Percentiles rank a stretch among this genome's conserved stretches.
phyloP scores from a whole-genome alignment of 2,113 vertebrate species.

The Psephotus haematonotus region DNA sequence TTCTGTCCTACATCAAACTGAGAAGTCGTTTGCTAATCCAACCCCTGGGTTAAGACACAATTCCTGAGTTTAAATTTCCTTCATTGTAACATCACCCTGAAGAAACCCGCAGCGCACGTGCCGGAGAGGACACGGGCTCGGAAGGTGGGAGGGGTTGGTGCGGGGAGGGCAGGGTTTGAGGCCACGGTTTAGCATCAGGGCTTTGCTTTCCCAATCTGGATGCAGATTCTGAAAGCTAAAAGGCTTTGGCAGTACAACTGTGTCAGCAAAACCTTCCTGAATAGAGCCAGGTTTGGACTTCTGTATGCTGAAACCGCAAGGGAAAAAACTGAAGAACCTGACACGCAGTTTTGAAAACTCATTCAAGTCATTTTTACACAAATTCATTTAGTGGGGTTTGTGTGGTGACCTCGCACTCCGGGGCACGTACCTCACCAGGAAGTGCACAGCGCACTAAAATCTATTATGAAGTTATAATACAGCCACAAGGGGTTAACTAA shows the following conservation, averaged over 20 bases:
- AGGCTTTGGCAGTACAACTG: not conserved
- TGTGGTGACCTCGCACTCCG: not conserved
- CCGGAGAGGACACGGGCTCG: not conserved
- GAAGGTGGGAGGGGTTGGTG: not conserved
- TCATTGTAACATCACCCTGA: not conserved
- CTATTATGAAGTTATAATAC: not conserved
- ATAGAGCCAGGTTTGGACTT: not conserved
- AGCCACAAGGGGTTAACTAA: not conserved
- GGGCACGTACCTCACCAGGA: not conserved
- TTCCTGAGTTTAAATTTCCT: not conserved
- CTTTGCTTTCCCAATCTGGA: not conserved
- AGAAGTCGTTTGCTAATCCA: not conserved
- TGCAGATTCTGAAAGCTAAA: not conserved
- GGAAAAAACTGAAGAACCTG: not conserved
- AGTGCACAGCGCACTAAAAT: not conserved
- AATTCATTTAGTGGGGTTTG: not conserved
- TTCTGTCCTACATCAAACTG: not conserved
- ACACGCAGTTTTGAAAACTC: not conserved
- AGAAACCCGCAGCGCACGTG: not conserved
- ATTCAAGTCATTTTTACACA: not conserved
- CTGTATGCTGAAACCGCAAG: not conserved
- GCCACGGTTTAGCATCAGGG: not conserved
- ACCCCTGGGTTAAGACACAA: not conserved
- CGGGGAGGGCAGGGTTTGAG: not conserved
- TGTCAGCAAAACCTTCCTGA: not conserved